Evolutionary conservation across 2,888 invertebrate species (phyloP).

Genomic region (Melipona beecheii): DNA sequence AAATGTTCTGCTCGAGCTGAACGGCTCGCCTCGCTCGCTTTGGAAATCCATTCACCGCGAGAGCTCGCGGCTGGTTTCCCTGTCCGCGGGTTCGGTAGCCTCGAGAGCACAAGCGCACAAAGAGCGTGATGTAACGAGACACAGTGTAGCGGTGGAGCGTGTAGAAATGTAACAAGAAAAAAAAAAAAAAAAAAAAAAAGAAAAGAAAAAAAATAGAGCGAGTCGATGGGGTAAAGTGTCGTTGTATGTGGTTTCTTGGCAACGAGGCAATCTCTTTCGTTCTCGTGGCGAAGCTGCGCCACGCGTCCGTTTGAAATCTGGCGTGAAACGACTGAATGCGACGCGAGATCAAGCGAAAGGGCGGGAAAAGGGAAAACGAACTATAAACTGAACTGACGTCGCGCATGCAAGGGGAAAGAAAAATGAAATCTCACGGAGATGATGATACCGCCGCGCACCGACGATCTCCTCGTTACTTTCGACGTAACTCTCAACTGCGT

Average conservation of each 20-base stretch:
- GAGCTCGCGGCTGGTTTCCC: background rate
- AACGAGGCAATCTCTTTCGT: background rate
- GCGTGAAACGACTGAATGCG: constrained; percentile 21
- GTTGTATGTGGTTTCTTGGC: constrained; percentile 15
- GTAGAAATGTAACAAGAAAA: background rate
- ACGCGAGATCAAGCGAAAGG: constrained; percentile 22
- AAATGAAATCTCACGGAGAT: constrained; percentile 13
- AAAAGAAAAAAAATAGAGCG: background rate
- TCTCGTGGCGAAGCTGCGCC: background rate
- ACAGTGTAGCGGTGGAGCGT: background rate
- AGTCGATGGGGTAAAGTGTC: constrained; percentile 15
- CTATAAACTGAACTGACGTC: background rate
- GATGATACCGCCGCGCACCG: background rate
- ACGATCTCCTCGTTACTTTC: background rate
- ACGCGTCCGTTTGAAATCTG: constrained; percentile 5
- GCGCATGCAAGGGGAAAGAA: constrained; percentile 20
- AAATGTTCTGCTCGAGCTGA: too few species aligned
- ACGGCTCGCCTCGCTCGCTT: too few species aligned
- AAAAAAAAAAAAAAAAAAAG: too few species aligned
- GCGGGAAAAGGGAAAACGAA: background rate
- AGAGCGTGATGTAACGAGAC: constrained; percentile 10
- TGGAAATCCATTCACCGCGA: background rate
- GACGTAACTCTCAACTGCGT: background rate
- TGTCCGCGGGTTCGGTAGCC: background rate
- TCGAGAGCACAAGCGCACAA: constrained; percentile 13